phyloP scores from a whole-genome alignment of 1,140 invertebrate species.

The Proctacanthus coquilletti region DNA sequence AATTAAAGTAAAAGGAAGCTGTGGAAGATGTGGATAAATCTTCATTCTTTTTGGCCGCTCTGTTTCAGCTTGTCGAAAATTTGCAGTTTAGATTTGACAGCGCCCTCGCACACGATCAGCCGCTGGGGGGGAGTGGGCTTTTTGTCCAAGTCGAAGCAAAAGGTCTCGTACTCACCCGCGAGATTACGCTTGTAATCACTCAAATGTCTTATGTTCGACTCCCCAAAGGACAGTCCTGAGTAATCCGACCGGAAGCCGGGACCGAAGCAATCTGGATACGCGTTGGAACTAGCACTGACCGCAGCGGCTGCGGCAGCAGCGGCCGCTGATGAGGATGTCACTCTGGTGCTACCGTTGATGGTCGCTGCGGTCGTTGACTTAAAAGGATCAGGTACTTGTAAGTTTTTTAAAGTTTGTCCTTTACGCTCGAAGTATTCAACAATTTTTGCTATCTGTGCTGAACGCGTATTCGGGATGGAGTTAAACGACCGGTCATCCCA shows the following conservation, averaged over 20 bases:
- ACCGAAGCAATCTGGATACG: too few species aligned
- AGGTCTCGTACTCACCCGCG: constrained; percentile 18
- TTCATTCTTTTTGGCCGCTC: background rate
- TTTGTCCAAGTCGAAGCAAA: constrained; percentile 28
- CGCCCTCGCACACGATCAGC: constrained; percentile 63
- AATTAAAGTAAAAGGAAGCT: too few species aligned
- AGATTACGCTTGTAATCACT: constrained; percentile 3
- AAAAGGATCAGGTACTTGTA: constrained; percentile 17
- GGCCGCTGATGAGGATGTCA: constrained; percentile 13
- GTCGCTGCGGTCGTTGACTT: constrained; percentile 16
- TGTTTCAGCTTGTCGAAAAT: constrained; percentile 66
- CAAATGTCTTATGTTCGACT: background rate
- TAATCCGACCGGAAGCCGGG: background rate
- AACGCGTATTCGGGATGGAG: constrained; percentile 32
- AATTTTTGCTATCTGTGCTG: constrained; percentile 65
- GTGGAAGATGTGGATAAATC: too few species aligned
- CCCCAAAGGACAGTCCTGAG: background rate
- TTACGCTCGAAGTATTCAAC: constrained; percentile 79
- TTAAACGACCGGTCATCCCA: constrained; percentile 47
- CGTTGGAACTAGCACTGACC: constrained; percentile 21
- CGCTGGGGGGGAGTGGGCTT: constrained; percentile 34
- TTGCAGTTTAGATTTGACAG: constrained; percentile 64
- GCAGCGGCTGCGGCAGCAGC: constrained; percentile 13
- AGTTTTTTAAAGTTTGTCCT: constrained; percentile 34
- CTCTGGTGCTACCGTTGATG: constrained; percentile 10